These are phyloP conservation scores for human (Homo sapiens) DNA, from an alignment of 2,113 vertebrate species.

Conservation along the genomic window GRCh38 chr4:145541001-145541500, in stretches of 20 bases:
- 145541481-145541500: slow-evolving; percentile 60
- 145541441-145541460: slow-evolving; percentile 10
- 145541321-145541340: neutral
- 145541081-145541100: neutral
- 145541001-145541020: neutral
- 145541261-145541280: neutral
- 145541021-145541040: neutral
- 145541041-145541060: neutral
- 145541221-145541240: neutral
- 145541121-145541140: neutral
- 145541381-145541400: neutral
- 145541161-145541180: neutral
- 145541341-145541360: neutral
- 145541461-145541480: slow-evolving; percentile 40
- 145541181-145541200: neutral
- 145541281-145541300: neutral
- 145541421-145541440: slow-evolving; percentile 39
- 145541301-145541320: too few relatives aligned
- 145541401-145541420: slow-evolving; percentile 49
- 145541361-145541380: neutral
- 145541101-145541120: neutral
- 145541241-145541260: neutral
- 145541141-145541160: neutral
- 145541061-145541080: neutral
- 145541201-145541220: neutral